Evolutionary conservation across 2,113 vertebrate genomes (phyloP).

Genomic region (Porphyrio hochstetteri): DNA sequence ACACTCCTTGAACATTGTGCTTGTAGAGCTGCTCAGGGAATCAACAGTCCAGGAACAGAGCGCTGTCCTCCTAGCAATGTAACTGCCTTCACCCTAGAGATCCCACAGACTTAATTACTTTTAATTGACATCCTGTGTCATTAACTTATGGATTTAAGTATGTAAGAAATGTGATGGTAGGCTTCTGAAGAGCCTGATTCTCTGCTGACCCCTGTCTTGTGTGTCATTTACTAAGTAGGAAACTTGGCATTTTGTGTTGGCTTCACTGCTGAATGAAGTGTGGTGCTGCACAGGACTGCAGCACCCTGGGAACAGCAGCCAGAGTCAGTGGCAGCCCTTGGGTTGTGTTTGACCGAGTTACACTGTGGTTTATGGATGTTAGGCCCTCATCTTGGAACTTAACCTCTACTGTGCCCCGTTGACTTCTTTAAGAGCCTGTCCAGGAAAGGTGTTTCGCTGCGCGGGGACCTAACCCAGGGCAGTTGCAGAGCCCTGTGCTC

Average conservation of each 20-base stretch:
- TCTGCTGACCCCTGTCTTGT: neutral
- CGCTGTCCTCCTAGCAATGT: neutral
- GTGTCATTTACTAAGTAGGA: neutral
- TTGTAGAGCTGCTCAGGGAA: neutral
- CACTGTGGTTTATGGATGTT: neutral
- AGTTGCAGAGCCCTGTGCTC: neutral
- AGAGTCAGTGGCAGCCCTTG: neutral
- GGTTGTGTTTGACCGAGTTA: neutral
- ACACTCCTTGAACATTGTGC: neutral
- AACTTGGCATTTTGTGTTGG: neutral
- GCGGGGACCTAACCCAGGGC: neutral
- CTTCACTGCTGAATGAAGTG: neutral
- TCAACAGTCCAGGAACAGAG: neutral
- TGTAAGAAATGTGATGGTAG: rapidly evolving
- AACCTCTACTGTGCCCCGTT: neutral
- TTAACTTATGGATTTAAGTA: rapidly evolving
- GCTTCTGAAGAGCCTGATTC: neutral
- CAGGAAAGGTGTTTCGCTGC: neutral
- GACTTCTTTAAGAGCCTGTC: neutral
- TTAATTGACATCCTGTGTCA: neutral
- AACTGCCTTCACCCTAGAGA: neutral
- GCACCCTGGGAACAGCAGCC: neutral
- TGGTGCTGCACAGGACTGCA: neutral
- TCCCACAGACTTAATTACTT: neutral
- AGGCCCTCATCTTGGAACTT: neutral